Evolutionary conservation across 53 echinoderm and acorn worm species (phyloP), one percentile per base, ranked within the genome.

Genomic region (Arbacia lixula): DNA sequence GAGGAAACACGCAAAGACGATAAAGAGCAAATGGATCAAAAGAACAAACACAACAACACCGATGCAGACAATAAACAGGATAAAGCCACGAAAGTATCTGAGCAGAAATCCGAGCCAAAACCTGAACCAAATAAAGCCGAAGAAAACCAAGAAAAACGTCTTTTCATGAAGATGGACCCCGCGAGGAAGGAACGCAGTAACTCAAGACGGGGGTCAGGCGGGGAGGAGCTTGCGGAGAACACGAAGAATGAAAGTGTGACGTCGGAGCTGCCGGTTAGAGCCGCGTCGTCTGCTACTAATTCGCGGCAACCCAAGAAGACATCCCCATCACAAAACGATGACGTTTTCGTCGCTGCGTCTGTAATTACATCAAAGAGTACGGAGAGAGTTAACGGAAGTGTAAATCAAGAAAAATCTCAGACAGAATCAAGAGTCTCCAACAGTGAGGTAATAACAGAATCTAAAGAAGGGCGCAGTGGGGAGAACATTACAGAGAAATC

Each of bases 171-270:
- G 40, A 49, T 77, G 25, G 78, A 77, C 19, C 43, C 49, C 3
- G 78, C 56, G 32, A 4, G 60, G 6, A 56, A 60, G 17, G 78
- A 77, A n/a, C 78, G 78, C 1, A 56, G 78, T 4, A 77, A 58
- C n/a, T 57, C 78, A 2, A 36, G 78, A 2, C 78, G 78, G 3
- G 49, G 60, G 28, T 77, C 78, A 12, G 78, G 78, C 12, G 78
- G 78, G 3, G 60, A 77, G 49, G 78, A 77, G 49, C 34, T 77
- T 14, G 78, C 37, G 2, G 60, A 77, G 14, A 60, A 77, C 4
- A 40, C 25, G 14, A 77, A 77, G 49, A 56, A 77, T 35, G 78
- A 77, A 49, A 60, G 34, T 12, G 29, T 36, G 6, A 6, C 38
- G 10, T 24, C 38, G 25, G 22, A 38, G 4, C 27, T 24, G 24